phyloP scores from a whole-genome alignment of 2,888 invertebrate genomes.

The Perdita meconis region DNA sequence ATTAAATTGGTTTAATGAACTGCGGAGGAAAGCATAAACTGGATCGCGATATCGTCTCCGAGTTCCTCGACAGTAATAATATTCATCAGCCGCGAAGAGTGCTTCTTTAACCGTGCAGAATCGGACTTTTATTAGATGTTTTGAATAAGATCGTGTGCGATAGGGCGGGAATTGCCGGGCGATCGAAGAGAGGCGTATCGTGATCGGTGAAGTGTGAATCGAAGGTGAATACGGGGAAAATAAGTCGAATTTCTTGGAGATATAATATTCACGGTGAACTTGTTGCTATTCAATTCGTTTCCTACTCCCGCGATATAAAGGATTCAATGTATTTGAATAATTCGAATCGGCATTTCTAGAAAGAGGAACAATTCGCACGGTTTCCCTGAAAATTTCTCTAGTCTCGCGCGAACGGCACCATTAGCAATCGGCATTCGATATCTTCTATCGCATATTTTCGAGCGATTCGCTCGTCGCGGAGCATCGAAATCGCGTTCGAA shows the following conservation, averaged over 20 bases:
- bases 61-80: constrained; percentile 23
- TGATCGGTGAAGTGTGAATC: constrained; percentile 33
- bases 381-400: too few species aligned
- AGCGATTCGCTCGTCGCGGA: too few species aligned
- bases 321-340: constrained; percentile 2
- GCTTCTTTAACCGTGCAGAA: constrained; percentile 15
- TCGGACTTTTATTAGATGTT: constrained; percentile 37
- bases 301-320: background rate
- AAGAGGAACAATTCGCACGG: background rate
- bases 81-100: constrained; percentile 30
- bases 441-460: too few species aligned
- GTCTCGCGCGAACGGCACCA: too few species aligned
- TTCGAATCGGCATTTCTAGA: background rate
- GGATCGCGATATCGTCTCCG: constrained; percentile 8
- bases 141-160: constrained; percentile 18
- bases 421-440: too few species aligned
- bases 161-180: background rate
- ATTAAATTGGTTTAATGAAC: constrained; percentile 32
- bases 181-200: constrained; percentile 29
- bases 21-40: constrained; percentile 12
- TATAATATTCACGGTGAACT: background rate
- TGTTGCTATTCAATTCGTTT: constrained; percentile 17
- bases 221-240: constrained; percentile 46
- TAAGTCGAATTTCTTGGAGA: constrained; percentile 34
- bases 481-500: too few species aligned